phyloP scores from a whole-genome alignment of 2,888 invertebrate species.

The Mesorhabditis sp. region DNA sequence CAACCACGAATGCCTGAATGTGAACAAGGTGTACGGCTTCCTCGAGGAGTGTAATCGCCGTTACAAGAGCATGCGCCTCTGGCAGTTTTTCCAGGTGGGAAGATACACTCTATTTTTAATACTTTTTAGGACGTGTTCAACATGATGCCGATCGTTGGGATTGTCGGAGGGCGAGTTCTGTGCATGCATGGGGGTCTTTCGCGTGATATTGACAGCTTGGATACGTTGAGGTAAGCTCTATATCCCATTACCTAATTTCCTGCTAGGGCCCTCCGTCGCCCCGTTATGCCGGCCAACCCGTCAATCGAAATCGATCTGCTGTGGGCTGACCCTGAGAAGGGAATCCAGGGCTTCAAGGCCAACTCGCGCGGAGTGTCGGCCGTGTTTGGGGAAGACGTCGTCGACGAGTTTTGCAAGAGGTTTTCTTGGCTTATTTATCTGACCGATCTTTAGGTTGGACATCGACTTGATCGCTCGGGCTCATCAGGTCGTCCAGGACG shows the following conservation, averaged over 20 bases:
- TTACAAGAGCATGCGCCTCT: background rate
- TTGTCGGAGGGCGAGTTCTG: background rate
- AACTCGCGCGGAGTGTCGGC: slow-evolving; percentile 62
- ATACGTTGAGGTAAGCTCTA: background rate
- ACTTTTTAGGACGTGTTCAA: slow-evolving; percentile 1
- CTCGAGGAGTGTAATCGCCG: slow-evolving; percentile 2
- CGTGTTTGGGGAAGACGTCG: slow-evolving; percentile 64
- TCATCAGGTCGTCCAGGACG: slow-evolving; percentile 63
- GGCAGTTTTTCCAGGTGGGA: background rate
- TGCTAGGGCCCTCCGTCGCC: background rate
- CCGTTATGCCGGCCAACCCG: background rate
- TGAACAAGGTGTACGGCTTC: background rate
- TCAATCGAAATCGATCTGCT: slow-evolving; percentile 12
- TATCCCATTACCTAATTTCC: background rate
- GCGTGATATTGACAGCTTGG: background rate
- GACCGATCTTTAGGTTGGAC: background rate
- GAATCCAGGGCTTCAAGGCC: slow-evolving; percentile 14
- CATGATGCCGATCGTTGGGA: background rate
- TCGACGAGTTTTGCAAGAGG: slow-evolving; percentile 61
- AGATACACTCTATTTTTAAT: background rate
- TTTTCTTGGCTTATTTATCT: slow-evolving; percentile 36
- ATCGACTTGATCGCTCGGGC: background rate
- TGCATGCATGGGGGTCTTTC: background rate
- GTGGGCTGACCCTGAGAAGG: slow-evolving; percentile 15
- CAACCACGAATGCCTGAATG: background rate